Evolutionary conservation across 2,888 invertebrate species (phyloP).

Genomic region (Hirtodrosophila histrioides): DNA sequence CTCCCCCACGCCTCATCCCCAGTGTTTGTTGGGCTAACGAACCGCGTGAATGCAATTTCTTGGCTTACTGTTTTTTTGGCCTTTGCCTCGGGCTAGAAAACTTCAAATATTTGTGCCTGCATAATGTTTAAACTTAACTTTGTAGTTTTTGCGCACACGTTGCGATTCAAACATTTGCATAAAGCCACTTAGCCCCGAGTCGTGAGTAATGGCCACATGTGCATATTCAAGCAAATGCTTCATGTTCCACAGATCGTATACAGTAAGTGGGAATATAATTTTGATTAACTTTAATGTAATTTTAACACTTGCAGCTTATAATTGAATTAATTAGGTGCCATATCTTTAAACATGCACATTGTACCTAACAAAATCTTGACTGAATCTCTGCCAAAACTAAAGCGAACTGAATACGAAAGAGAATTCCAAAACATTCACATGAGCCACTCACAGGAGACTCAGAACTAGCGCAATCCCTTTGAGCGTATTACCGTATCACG

Average conservation of each 20-base stretch:
- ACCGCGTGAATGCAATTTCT: constrained; percentile 80
- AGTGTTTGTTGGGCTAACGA: constrained; percentile 76
- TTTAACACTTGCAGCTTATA: no score
- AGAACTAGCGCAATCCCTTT: constrained; percentile 34
- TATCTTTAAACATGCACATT: no score
- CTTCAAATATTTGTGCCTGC: constrained; percentile 59
- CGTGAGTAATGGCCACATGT: constrained; percentile 26
- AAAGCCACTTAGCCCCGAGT: constrained; percentile 39
- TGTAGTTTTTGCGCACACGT: constrained; percentile 33
- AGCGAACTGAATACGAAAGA: constrained; percentile 1
- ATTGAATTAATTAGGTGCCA: no score
- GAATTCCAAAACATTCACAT: constrained; percentile 7
- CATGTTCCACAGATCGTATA: neutral
- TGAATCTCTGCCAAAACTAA: neutral
- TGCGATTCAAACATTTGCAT: constrained; percentile 62
- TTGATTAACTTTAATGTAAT: no score
- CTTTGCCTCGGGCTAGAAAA: constrained; percentile 37
- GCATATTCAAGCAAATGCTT: neutral
- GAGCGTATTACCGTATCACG: constrained; percentile 34
- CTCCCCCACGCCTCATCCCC: neutral
- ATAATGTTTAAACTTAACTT: constrained; percentile 45
- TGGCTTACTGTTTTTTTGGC: constrained; percentile 41
- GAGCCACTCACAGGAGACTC: neutral
- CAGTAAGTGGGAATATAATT: neutral
- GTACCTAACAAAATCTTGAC: no score